A percentile compares a stretch with the other conserved stretches of the same genome.
These are phyloP conservation scores for Alloplasta piceator DNA, from an alignment of 2,888 invertebrate genomes.

Conservation along the genomic window DNA sequence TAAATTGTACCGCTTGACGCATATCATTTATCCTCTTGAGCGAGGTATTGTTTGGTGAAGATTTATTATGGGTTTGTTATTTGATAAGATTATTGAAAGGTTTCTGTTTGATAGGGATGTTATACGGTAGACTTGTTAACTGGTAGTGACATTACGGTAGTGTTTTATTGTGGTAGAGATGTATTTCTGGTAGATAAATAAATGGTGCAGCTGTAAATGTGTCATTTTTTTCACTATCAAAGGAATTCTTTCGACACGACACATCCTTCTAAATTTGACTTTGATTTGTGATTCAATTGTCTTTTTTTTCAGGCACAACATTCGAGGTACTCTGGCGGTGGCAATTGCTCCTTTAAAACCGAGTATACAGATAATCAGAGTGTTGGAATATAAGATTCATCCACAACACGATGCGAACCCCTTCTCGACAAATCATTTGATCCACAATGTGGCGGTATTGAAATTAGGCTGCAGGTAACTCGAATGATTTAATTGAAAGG, in stretches of 20 bases:
- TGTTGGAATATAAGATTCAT: slow-evolving; percentile 68
- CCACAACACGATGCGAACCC: slow-evolving; percentile 65
- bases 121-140: too few species aligned
- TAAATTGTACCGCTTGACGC: too few species aligned
- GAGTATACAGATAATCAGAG: slow-evolving; percentile 68
- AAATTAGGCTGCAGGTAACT: slow-evolving; percentile 70
- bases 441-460: slow-evolving; percentile 70
- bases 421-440: slow-evolving; percentile 46
- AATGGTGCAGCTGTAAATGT: too few species aligned
- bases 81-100: too few species aligned
- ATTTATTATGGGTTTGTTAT: too few species aligned
- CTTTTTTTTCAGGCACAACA: slow-evolving; percentile 69
- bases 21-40: too few species aligned
- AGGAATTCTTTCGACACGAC: background rate
- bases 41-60: too few species aligned
- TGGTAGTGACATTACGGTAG: too few species aligned
- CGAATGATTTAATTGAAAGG: background rate
- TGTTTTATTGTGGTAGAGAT: too few species aligned
- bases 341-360: slow-evolving; percentile 64
- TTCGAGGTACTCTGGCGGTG: slow-evolving; percentile 69
- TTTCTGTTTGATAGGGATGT: too few species aligned
- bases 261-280: too few species aligned
- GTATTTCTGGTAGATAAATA: too few species aligned
- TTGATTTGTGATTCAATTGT: background rate
- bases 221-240: background rate